A percentile compares a stretch with the other conserved stretches of the same genome.
phyloP scores from a whole-genome alignment of 2,888 invertebrate species.

The Diadegma fenestrale region DNA sequence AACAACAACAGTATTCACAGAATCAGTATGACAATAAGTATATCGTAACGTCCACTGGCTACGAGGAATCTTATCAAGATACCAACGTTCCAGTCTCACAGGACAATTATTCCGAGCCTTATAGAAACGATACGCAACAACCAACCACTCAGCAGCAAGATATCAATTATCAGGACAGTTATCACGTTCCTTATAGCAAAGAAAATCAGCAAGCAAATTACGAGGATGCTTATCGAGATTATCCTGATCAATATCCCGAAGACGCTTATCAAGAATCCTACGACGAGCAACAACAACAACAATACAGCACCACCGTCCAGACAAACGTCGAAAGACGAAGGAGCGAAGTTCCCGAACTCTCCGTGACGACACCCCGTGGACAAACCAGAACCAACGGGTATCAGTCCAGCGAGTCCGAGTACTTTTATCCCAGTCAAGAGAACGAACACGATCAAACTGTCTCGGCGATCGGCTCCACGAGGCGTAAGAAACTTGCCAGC shows the following conservation, averaged over 20 bases:
- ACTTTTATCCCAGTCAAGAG: constrained; percentile 77
- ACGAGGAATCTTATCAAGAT: constrained; percentile 66
- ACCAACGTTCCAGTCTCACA: constrained; percentile 67
- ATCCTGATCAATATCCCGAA: constrained; percentile 74
- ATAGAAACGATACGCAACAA: constrained; percentile 66
- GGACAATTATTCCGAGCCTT: constrained; percentile 76
- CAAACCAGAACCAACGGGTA: constrained; percentile 81
- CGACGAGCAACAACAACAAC: constrained; percentile 76
- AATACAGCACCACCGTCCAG: constrained; percentile 73
- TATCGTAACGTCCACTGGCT: constrained; percentile 63
- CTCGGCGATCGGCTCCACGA: constrained; percentile 74
- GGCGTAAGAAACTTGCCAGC: constrained; percentile 78
- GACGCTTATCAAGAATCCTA: constrained; percentile 78
- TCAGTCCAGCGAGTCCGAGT: constrained; percentile 78
- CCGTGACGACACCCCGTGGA: constrained; percentile 81
- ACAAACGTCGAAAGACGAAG: constrained; percentile 73
- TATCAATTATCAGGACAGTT: constrained; percentile 39
- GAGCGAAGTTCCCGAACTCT: constrained; percentile 80
- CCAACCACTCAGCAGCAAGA: constrained; percentile 69
- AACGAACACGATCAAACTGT: constrained; percentile 74
- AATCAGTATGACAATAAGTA: constrained; percentile 78
- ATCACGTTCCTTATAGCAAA: constrained; percentile 38
- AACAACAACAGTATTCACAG: constrained; percentile 75
- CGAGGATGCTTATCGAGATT: constrained; percentile 75
- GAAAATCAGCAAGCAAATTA: constrained; percentile 61